Evolutionary conservation across 2,888 invertebrate species (phyloP).

Genomic region (Aleiodes leptofemur): DNA sequence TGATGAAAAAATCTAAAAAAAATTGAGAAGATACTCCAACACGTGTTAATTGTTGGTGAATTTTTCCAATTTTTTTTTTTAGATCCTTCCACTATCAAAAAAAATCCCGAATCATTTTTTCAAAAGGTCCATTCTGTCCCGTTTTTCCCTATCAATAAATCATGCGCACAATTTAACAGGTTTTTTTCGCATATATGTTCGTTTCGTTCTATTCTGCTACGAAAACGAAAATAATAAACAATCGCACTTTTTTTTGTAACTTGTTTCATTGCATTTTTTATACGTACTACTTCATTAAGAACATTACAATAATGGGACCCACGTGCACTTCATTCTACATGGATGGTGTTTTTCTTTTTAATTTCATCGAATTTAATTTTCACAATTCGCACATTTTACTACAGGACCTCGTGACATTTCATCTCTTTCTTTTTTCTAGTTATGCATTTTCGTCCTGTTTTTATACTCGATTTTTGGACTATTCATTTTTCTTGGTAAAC

Average conservation of each 20-base stretch:
- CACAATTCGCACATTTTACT: conserved; percentile 50
- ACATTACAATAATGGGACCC: conserved; percentile 72
- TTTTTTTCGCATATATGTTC: conserved; percentile 56
- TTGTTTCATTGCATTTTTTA: conserved; percentile 53
- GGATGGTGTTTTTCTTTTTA: conserved; percentile 64
- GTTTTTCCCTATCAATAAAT: conserved; percentile 38
- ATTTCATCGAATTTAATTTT: conserved; percentile 53
- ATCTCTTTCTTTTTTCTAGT: conserved; percentile 59
- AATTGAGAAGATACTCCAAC: too few species aligned
- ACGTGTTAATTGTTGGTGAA: too few species aligned
- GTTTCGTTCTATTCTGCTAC: conserved; percentile 63
- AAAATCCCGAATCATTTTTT: too few species aligned
- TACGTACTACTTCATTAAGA: conserved; percentile 72
- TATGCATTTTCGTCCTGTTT: conserved; percentile 53
- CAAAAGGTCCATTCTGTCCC: too few species aligned
- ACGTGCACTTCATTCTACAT: conserved; percentile 69
- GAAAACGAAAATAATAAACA: conserved; percentile 63
- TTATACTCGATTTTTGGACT: conserved; percentile 58
- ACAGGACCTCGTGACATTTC: conserved; percentile 51
- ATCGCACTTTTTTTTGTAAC: conserved; percentile 5
- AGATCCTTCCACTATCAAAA: too few species aligned
- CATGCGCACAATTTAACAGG: conserved; percentile 50
- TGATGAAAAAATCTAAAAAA: too few species aligned
- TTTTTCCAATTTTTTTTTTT: too few species aligned
- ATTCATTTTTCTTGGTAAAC: conserved; percentile 53